Base-by-base conservation (phyloP, 2,888 invertebrate species). In the Pelosia muscerda region DNA sequence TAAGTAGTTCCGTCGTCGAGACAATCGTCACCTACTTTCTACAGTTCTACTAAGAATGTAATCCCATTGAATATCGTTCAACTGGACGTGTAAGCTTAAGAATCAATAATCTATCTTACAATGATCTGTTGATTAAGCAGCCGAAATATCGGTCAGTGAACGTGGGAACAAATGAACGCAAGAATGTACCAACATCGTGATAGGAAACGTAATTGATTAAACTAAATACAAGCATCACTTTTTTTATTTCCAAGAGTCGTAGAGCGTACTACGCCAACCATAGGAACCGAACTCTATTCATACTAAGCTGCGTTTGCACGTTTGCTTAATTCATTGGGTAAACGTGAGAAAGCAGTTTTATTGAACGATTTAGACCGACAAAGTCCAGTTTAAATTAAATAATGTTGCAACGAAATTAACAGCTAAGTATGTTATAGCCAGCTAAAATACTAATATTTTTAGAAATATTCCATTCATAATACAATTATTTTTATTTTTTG, bases 71-170 rank as follows among this genome's bases (percentile, higher is more conserved):
- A 87, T 82, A 85, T 81, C 83, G 85, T 87, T 88, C 86, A 84
- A 81, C 82, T 81, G 80, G 74, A 66, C 68, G 69, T 71, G 71
- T 62, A 66, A 66, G 81, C 78, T 75, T 75, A 80, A 90, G 88
- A 88, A 90, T 91, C 90, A 87, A 89, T 89, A 87, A 93, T 92
- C 92, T 90, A 93, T 92, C 92, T 92, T 85, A 88, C 82, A 88
- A 85, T 87, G 86, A 89, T 89, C 89, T 89, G 89, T 90, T 91
- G 91, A 92, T 92, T 88, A 86, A 86, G 84, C 79, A 85, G 81
- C 79, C 81, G 74, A 75, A 84, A 86, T 85, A 83, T 88, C 87
- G 87, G 86, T 82, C 87, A 84, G 80, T 73, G 83, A 86, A 89
- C 91, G 91, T 91, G 91, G 89, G 91, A 90, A 89, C 79, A 80